Evolutionary conservation across 1,140 invertebrate genomes (phyloP).

Genomic region (Macrosteles quadrilineatus): DNA sequence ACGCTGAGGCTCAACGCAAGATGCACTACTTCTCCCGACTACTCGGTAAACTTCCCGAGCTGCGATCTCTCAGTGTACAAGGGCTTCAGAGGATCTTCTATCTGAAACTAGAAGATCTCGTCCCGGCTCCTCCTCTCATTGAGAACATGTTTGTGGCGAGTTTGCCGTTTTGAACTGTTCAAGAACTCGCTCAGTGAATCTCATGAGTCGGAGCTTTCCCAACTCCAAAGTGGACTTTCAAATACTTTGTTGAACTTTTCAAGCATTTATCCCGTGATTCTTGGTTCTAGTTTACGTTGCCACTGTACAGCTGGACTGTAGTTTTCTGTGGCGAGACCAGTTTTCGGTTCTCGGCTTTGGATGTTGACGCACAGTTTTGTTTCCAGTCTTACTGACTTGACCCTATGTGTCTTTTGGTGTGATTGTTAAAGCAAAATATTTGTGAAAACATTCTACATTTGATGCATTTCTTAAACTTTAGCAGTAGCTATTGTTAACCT

Average conservation of each 20-base stretch:
- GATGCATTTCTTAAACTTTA: too few species aligned
- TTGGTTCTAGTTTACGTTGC: neutral
- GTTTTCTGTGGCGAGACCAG: neutral
- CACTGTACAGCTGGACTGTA: neutral
- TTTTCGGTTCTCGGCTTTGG: neutral
- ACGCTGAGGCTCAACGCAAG: slow-evolving; percentile 83
- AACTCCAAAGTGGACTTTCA: neutral
- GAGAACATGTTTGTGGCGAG: slow-evolving; percentile 94
- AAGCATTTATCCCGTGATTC: neutral
- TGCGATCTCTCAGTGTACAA: slow-evolving; percentile 88
- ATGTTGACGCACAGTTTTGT: slow-evolving; percentile 5
- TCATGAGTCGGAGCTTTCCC: neutral
- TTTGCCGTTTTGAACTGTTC: slow-evolving; percentile 73
- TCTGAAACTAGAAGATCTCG: slow-evolving; percentile 88
- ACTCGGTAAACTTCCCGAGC: slow-evolving; percentile 86
- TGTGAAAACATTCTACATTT: slow-evolving; percentile 15
- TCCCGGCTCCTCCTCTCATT: slow-evolving; percentile 87
- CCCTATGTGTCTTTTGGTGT: neutral
- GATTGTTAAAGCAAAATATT: slow-evolving; percentile 3
- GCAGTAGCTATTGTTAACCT: too few species aligned
- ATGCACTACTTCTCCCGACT: slow-evolving; percentile 90
- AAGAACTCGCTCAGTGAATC: neutral
- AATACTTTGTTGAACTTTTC: neutral
- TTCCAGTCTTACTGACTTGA: neutral
- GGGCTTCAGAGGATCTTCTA: slow-evolving; percentile 94